Evolutionary conservation across 2,113 vertebrate genomes (phyloP).

Genomic region (Alosa alosa): DNA sequence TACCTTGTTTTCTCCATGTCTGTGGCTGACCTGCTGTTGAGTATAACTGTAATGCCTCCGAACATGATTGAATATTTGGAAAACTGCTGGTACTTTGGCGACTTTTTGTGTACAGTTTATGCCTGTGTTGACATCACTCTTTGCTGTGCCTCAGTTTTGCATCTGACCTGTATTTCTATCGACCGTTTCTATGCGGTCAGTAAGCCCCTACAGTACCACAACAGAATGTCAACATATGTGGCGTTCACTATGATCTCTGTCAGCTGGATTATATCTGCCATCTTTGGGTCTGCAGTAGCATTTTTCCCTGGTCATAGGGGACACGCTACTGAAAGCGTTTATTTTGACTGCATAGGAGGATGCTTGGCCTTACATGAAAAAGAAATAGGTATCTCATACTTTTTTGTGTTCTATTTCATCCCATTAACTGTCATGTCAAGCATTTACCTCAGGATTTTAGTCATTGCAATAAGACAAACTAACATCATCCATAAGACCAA

Average conservation of each 20-base stretch:
- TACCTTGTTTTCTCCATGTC: constrained; percentile 55
- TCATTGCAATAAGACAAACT: constrained; percentile 50
- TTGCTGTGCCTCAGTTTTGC: constrained; percentile 51
- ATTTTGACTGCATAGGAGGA: constrained; percentile 62
- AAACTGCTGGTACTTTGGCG: constrained; percentile 57
- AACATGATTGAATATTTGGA: constrained; percentile 50
- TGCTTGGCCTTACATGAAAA: constrained; percentile 73
- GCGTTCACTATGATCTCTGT: constrained; percentile 22
- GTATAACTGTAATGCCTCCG: constrained; percentile 54
- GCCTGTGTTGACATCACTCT: constrained; percentile 53
- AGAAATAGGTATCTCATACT: constrained; percentile 68
- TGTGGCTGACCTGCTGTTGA: constrained; percentile 52
- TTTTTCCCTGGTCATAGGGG: constrained; percentile 70
- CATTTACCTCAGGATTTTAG: constrained; percentile 40
- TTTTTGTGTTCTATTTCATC: constrained; percentile 72
- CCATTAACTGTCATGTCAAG: constrained; percentile 45
- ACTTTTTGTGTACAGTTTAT: constrained; percentile 50
- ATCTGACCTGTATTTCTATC: constrained; percentile 49
- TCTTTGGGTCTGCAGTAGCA: constrained; percentile 76
- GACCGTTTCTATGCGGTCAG: constrained; percentile 54
- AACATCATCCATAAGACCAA: constrained; percentile 41
- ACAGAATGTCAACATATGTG: constrained; percentile 42
- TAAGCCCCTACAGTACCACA: constrained; percentile 48
- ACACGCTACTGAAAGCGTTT: constrained; percentile 59
- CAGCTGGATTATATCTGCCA: constrained; percentile 69